These are phyloP conservation scores for Pseudorhombus dupliciocellatus DNA, from an alignment of 2,113 vertebrate genomes.

Conservation along the genomic window DNA sequence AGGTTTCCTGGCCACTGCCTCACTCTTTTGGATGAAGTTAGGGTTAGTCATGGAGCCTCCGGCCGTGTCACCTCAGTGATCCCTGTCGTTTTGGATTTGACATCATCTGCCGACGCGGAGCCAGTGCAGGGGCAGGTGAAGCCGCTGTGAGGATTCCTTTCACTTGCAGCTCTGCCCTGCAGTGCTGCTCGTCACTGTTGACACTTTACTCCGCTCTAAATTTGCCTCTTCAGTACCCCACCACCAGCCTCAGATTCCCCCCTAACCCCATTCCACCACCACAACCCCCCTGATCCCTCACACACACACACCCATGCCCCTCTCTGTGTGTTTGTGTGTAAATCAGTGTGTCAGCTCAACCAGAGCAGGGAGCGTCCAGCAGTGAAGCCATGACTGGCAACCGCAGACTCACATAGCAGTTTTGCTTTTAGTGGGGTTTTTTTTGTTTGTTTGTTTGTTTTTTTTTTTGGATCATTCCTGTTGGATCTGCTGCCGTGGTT, in stretches of 20 bases:
- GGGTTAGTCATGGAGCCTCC: not conserved
- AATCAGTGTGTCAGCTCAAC: slow-evolving; percentile 57
- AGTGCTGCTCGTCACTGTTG: slow-evolving; percentile 12
- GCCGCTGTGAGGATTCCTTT: not conserved
- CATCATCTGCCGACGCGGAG: not conserved
- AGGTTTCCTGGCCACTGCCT: slow-evolving; percentile 42
- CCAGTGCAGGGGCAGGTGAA: not conserved
- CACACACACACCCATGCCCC: slow-evolving; percentile 21
- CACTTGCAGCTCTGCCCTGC: not conserved
- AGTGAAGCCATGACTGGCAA: slow-evolving; percentile 53
- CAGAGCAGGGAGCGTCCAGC: slow-evolving; percentile 20
- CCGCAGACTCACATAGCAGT: slow-evolving; percentile 28
- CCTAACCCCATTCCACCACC: slow-evolving; percentile 45
- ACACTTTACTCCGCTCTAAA: slow-evolving; percentile 48
- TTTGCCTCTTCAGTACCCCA: slow-evolving; percentile 42
- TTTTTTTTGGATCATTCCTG: slow-evolving; percentile 40
- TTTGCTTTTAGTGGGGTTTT: slow-evolving; percentile 36
- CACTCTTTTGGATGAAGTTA: slow-evolving; percentile 20
- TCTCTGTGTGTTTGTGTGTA: slow-evolving; percentile 48
- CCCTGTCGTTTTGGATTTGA: not conserved
- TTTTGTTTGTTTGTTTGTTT: too few relatives aligned
- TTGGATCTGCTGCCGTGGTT: slow-evolving; percentile 41
- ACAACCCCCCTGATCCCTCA: slow-evolving; percentile 27
- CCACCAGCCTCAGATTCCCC: slow-evolving; percentile 60
- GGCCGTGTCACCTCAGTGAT: not conserved